Evolutionary conservation across 1,140 invertebrate genomes (phyloP).

Genomic region (Formica selysi): DNA sequence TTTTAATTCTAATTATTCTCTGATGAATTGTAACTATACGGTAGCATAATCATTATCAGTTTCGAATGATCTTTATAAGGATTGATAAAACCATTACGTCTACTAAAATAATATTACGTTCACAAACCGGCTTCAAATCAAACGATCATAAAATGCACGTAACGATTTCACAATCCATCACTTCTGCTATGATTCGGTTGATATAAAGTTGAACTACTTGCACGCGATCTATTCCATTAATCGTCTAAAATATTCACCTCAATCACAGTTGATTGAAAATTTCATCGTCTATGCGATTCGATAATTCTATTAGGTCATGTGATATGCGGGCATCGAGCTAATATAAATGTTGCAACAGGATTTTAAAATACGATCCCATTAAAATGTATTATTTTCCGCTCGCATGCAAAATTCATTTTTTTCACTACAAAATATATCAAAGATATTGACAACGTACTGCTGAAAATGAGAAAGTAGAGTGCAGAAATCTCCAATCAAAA

Average conservation of each 20-base stretch:
- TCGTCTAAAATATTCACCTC: constrained; percentile 16
- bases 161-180: background rate
- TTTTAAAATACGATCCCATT: background rate
- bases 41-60: background rate
- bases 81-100: background rate
- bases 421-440: background rate
- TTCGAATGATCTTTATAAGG: background rate
- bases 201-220: constrained; percentile 13
- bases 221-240: constrained; percentile 23
- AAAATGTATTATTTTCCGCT: constrained; percentile 1
- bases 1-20: background rate
- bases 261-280: constrained; percentile 34
- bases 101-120: constrained; percentile 5
- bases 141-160: constrained; percentile 1
- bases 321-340: background rate
- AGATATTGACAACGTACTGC: background rate
- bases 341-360: background rate
- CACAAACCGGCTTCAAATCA: background rate
- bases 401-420: background rate
- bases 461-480: background rate
- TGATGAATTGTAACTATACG: background rate
- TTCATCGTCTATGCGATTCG: constrained; percentile 9
- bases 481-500: background rate
- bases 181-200: background rate
- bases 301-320: constrained; percentile 18